phyloP scores from a whole-genome alignment of 2,888 invertebrate species.

The Spisula solida region DNA sequence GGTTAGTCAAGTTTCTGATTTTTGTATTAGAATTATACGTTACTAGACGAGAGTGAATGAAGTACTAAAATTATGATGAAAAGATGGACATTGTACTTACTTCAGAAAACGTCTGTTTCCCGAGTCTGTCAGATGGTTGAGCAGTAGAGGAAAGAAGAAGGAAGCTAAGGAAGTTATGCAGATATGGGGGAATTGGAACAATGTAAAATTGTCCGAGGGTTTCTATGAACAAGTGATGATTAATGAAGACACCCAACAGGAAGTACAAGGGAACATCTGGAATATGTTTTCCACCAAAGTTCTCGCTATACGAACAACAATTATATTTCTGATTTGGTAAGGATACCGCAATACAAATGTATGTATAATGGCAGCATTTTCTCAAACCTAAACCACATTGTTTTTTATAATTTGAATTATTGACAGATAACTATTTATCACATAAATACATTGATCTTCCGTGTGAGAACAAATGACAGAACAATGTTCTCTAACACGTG shows the following conservation, averaged over 20 bases:
- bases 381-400: too few relatives aligned
- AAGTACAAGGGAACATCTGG: constrained; percentile 49
- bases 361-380: too few relatives aligned
- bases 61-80: too few relatives aligned
- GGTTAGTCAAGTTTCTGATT: too few relatives aligned
- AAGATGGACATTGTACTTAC: too few relatives aligned
- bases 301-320: constrained; percentile 62
- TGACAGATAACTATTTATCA: too few relatives aligned
- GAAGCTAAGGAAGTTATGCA: constrained; percentile 72
- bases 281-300: constrained; percentile 68
- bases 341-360: not conserved
- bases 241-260: not conserved
- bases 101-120: constrained; percentile 41
- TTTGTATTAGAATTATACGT: too few relatives aligned
- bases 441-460: too few relatives aligned
- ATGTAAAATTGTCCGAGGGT: constrained; percentile 60
- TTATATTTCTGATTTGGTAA: constrained; percentile 72
- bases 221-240: constrained; percentile 61
- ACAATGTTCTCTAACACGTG: too few relatives aligned
- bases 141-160: constrained; percentile 58
- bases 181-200: constrained; percentile 71
- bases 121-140: constrained; percentile 77
- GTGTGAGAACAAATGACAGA: too few relatives aligned
- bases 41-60: too few relatives aligned
- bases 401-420: too few relatives aligned